phyloP scores from a whole-genome alignment of 2,888 invertebrate species.

The Lacanobia oleracea region DNA sequence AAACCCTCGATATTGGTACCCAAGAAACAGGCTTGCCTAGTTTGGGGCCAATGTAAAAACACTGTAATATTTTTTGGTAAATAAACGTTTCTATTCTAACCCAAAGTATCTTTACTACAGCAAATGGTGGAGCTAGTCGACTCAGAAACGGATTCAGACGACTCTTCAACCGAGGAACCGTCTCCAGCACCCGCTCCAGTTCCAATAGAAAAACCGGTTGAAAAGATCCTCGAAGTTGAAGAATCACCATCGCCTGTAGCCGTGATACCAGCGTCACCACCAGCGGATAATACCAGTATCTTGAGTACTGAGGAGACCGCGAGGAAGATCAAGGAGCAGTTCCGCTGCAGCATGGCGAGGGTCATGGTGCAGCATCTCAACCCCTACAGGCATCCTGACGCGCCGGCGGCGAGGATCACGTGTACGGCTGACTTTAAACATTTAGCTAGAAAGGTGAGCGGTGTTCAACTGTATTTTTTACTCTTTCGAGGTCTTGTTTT shows the following conservation, averaged over 20 bases:
- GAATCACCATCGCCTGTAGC: constrained; percentile 45
- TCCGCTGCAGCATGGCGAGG: constrained; percentile 94
- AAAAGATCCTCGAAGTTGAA: constrained; percentile 45
- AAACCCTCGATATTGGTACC: too few relatives aligned
- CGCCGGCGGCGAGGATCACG: constrained; percentile 95
- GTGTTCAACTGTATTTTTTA: too few relatives aligned
- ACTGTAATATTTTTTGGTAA: too few relatives aligned
- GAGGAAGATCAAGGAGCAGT: constrained; percentile 95
- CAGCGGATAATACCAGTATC: constrained; percentile 22
- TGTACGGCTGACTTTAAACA: constrained; percentile 98
- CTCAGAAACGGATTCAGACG: constrained; percentile 77
- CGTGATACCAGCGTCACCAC: constrained; percentile 32
- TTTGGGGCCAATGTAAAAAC: too few relatives aligned
- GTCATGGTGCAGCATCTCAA: constrained; percentile 97
- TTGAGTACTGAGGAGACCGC: constrained; percentile 82
- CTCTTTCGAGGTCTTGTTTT: too few relatives aligned
- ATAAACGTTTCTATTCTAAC: too few relatives aligned
- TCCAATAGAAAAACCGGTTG: constrained; percentile 48
- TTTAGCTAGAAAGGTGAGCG: constrained; percentile 95
- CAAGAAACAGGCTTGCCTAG: too few relatives aligned
- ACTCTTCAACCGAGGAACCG: constrained; percentile 65
- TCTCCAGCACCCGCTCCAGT: constrained; percentile 18
- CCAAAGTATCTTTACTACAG: constrained; percentile 32
- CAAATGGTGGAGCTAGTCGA: constrained; percentile 86
- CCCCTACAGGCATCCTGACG: constrained; percentile 96